phyloP scores from a whole-genome alignment of 2,797 vertebrate genomes.

The Alca torda region DNA sequence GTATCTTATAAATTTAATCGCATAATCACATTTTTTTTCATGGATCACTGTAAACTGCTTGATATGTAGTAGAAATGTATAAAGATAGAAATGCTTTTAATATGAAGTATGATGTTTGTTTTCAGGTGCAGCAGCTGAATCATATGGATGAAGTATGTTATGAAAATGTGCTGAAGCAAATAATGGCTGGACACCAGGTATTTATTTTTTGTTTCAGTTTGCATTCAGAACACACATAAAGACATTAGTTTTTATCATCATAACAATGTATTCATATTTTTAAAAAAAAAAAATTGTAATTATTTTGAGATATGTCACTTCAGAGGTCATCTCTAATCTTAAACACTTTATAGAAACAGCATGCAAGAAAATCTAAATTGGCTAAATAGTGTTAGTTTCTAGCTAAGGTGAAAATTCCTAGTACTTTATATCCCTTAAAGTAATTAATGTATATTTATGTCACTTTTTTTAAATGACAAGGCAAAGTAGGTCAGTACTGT shows the following conservation, averaged over 20 bases:
- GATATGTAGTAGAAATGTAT: rapidly evolving
- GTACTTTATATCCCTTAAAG: background rate
- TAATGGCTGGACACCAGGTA: conserved; percentile 95
- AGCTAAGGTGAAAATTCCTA: background rate
- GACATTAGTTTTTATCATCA: background rate
- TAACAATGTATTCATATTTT: background rate
- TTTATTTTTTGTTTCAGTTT: background rate
- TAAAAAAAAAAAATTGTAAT: background rate
- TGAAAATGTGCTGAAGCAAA: conserved; percentile 91
- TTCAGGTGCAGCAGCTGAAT: conserved; percentile 91
- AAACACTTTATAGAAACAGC: background rate
- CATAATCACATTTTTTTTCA: background rate
- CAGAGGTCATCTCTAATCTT: background rate
- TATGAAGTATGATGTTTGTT: background rate
- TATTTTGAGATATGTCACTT: background rate
- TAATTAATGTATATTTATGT: background rate
- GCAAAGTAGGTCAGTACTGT: background rate
- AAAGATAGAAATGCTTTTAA: background rate
- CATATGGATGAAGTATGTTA: conserved; percentile 98
- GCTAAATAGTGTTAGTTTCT: background rate
- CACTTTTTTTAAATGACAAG: background rate
- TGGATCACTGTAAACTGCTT: background rate
- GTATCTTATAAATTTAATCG: background rate
- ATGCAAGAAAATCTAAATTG: background rate
- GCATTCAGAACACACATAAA: background rate